phyloP scores from a whole-genome alignment of 2,888 invertebrate genomes.

The Acronicta psi region DNA sequence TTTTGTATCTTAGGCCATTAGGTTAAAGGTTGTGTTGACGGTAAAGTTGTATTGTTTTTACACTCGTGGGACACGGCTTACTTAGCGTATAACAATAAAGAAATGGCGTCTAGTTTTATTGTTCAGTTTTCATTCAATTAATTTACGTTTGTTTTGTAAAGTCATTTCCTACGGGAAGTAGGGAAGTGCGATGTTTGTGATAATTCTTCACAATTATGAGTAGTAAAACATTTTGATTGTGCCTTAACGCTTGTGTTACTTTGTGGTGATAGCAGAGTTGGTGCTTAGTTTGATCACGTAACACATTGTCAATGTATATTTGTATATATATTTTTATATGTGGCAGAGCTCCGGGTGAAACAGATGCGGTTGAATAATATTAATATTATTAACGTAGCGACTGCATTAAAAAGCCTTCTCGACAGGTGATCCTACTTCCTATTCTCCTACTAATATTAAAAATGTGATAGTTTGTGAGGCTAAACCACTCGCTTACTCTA shows the following conservation, averaged over 20 bases:
- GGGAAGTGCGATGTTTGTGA: constrained; percentile 45
- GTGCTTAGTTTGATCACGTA: too few species aligned
- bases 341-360: too few species aligned
- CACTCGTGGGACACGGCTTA: constrained; percentile 58
- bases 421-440: too few species aligned
- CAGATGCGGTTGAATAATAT: too few species aligned
- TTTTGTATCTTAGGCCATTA: constrained; percentile 34
- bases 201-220: constrained; percentile 16
- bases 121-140: constrained; percentile 61
- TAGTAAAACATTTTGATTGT: constrained; percentile 15
- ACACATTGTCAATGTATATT: too few species aligned
- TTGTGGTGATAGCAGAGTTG: not conserved
- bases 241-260: not conserved
- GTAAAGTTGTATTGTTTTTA: constrained; percentile 23
- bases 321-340: too few species aligned
- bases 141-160: constrained; percentile 61
- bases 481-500: constrained; percentile 18
- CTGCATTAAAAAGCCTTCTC: too few species aligned
- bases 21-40: constrained; percentile 15
- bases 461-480: too few species aligned
- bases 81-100: constrained; percentile 62
- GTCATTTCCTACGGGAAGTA: constrained; percentile 60
- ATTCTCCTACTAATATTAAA: too few species aligned
- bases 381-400: too few species aligned
- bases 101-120: constrained; percentile 59